Percentiles rank a stretch among this genome's conserved stretches.
These are phyloP conservation scores for Amblyopsis hoosieri DNA, from an alignment of 2,797 vertebrate genomes.

Conservation along the genomic window DNA sequence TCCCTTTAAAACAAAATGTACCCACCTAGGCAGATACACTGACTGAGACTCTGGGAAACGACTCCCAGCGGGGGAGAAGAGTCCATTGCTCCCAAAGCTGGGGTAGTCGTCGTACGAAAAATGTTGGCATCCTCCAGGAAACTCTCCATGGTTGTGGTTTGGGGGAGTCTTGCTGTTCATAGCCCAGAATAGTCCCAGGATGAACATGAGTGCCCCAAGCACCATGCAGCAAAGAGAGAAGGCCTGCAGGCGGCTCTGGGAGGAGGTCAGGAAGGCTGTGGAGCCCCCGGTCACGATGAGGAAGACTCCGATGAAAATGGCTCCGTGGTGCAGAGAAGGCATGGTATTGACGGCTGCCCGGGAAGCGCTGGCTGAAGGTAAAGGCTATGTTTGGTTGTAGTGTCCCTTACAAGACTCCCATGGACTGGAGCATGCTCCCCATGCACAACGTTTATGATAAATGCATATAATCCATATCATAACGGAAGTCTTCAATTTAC, in stretches of 20 bases:
- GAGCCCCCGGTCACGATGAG: conserved; percentile 82
- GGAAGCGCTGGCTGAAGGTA: conserved; percentile 24
- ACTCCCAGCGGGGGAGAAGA: conserved; percentile 71
- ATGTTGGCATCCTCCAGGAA: conserved; percentile 67
- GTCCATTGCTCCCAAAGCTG: conserved; percentile 68
- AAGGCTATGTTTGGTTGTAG: conserved; percentile 32
- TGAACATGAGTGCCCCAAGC: conserved; percentile 82
- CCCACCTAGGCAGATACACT: conserved; percentile 78
- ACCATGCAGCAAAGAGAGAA: conserved; percentile 84
- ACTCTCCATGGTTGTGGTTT: conserved; percentile 71
- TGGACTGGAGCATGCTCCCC: conserved; percentile 29
- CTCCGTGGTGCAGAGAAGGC: conserved; percentile 82
- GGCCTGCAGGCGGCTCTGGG: conserved; percentile 77
- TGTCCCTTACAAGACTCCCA: conserved; percentile 54
- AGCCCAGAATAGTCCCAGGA: conserved; percentile 82
- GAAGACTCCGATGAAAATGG: conserved; percentile 81
- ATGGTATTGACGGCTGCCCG: conserved; percentile 55
- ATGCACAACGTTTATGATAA: conserved; percentile 39
- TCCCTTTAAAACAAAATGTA: not conserved
- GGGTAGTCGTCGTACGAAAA: conserved; percentile 68
- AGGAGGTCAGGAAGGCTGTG: conserved; percentile 78
- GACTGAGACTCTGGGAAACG: conserved; percentile 82
- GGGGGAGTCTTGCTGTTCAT: conserved; percentile 77
- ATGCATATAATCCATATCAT: conserved; percentile 41
- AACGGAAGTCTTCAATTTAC: conserved; percentile 26